phyloP scores from a whole-genome alignment of 2,888 invertebrate genomes.

The Drosophila nigritarsus region DNA sequence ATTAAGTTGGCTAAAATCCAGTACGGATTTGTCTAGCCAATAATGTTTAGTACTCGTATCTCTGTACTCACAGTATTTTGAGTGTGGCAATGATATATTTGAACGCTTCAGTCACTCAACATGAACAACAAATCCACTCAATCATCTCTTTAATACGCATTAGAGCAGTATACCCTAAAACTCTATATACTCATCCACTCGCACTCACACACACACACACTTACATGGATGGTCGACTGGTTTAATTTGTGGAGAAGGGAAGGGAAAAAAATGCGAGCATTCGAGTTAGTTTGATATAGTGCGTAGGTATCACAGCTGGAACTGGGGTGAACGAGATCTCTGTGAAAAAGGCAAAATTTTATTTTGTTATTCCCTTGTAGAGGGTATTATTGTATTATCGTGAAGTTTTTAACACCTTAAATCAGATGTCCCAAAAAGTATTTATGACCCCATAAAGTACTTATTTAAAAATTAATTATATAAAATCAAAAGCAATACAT shows the following conservation, averaged over 20 bases:
- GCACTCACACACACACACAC: neutral
- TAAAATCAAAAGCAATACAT: neutral
- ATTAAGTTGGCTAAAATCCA: constrained; percentile 56
- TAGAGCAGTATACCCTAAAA: constrained; percentile 34
- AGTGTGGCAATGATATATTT: constrained; percentile 65
- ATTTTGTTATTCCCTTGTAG: neutral
- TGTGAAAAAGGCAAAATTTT: neutral
- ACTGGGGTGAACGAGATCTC: neutral
- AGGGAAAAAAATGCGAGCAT: constrained; percentile 2
- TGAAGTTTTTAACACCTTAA: neutral
- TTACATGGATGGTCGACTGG: constrained; percentile 20
- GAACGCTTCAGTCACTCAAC: constrained; percentile 57
- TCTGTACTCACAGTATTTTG: constrained; percentile 25
- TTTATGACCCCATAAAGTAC: neutral
- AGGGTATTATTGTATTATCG: neutral
- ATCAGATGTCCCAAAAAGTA: neutral
- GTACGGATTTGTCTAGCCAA: constrained; percentile 57
- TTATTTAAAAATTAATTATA: neutral
- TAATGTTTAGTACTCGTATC: constrained; percentile 52
- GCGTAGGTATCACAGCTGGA: constrained; percentile 1
- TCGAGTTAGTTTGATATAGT: constrained; percentile 22
- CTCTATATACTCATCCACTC: neutral
- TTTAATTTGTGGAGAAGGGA: constrained; percentile 19
- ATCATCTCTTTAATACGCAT: constrained; percentile 73
- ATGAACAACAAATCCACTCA: constrained; percentile 76